Conservation (phyloP, 2,888 invertebrate species). For the Hoplodrina blanda region DNA sequence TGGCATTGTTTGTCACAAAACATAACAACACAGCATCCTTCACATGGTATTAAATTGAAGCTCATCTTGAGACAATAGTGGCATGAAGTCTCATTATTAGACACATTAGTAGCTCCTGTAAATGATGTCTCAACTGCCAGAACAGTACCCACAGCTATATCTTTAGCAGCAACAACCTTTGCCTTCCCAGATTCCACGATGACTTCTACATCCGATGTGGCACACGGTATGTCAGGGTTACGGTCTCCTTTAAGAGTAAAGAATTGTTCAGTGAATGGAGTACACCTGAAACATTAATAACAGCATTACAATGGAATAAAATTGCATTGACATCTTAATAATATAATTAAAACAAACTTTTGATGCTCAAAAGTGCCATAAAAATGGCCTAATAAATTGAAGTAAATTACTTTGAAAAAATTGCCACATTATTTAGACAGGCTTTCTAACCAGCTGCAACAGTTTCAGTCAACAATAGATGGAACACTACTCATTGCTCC, state of each 20-base stretch:
- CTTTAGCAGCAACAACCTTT: constrained; percentile 44
- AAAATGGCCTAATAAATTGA: no score
- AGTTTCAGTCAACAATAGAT: neutral
- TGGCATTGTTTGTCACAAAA: constrained; percentile 40
- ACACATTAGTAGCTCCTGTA: neutral
- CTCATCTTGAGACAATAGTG: constrained; percentile 38
- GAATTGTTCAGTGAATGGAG: constrained; percentile 17
- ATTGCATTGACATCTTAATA: no score
- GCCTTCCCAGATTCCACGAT: constrained; percentile 12
- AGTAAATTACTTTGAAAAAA: no score
- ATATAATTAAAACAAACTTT: no score
- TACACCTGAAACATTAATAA: constrained; percentile 21
- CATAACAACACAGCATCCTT: constrained; percentile 31
- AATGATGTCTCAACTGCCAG: constrained; percentile 39
- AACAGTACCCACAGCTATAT: constrained; percentile 40
- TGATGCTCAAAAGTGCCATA: no score
- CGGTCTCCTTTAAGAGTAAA: constrained; percentile 23
- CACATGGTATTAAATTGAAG: constrained; percentile 43
- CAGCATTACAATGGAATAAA: neutral
- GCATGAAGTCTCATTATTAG: constrained; percentile 20
- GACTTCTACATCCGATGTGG: constrained; percentile 34
- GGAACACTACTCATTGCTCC: neutral
- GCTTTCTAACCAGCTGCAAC: neutral
- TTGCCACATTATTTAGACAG: no score
- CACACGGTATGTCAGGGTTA: constrained; percentile 41